These are phyloP conservation scores for Mohoua ochrocephala DNA, from an alignment of 2,113 vertebrate genomes.

Conservation along the genomic window DNA sequence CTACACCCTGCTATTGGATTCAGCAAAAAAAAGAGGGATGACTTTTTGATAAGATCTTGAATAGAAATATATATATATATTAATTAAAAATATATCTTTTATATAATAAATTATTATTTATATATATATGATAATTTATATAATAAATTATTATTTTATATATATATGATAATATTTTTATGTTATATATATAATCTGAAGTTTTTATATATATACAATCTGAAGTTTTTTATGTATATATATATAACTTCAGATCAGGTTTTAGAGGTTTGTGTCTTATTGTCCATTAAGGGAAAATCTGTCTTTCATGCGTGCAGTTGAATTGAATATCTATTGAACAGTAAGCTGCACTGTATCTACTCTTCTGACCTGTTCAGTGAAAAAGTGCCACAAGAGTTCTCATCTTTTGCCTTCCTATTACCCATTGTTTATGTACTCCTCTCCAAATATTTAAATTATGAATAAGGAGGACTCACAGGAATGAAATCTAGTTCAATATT, in stretches of 20 bases:
- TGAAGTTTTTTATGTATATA: too few species aligned
- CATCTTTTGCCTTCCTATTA: not conserved
- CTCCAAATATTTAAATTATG: conserved; percentile 47
- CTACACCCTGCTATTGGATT: not conserved
- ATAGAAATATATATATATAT: too few species aligned
- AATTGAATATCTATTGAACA: not conserved
- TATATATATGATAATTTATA: too few species aligned
- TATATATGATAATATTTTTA: too few species aligned
- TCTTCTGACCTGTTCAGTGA: not conserved
- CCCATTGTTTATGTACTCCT: not conserved
- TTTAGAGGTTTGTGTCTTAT: not conserved
- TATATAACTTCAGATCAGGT: not conserved
- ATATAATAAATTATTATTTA: too few species aligned
- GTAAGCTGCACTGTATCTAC: not conserved
- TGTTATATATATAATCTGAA: too few species aligned
- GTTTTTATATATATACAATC: too few species aligned
- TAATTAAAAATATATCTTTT: too few species aligned
- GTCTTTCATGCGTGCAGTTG: not conserved
- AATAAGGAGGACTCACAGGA: conserved; percentile 34
- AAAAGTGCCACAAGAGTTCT: not conserved
- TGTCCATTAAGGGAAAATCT: not conserved
- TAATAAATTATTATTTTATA: too few species aligned
- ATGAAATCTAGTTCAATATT: conserved; percentile 28
- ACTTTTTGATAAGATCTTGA: not conserved
- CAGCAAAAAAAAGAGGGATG: not conserved